Base-by-base conservation (phyloP, 2,113 vertebrate genomes). In the Plotosus lineatus region DNA sequence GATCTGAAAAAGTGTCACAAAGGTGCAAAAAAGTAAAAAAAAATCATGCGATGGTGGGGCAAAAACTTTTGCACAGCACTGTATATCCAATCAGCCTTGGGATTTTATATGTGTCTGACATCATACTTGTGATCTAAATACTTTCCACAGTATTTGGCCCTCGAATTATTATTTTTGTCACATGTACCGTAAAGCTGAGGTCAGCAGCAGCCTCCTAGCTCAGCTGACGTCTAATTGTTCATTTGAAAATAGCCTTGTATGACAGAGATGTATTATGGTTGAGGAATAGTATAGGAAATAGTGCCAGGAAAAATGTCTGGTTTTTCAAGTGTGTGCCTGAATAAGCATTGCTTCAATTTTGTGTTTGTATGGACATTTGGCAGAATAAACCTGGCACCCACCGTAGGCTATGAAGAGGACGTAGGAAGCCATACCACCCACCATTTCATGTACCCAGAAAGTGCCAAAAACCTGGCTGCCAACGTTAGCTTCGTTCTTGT, bases 371-470 rank as follows among this genome's bases (percentile, higher is more conserved):
- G 60, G 56, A 44, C 42, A 8, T 77, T 50, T 48, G 31, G 33
- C 88, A 99, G 98, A 90, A 99, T 99, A 90, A 99, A 99, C 90
- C 95, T 98, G 91, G 98, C 98, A 0, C 98, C 98, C 42, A 99
- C 98, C 0, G 93, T 97, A 86, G 98, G 97, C 85, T 99, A 96
- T 44, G 97, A 99, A 85, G 94, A 94, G 0, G 98, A 99, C 0
- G 98, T 95, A 7, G 98, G 98, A 14, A 87, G 95, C 87, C 94
- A 89, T 75, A 99, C 98, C 81, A 98, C 96, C 0, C 97, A 99
- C 86, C 98, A 99, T 89, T 99, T 99, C 93, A 99, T 99, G 98
- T 99, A 99, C 89, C 98, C 97, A 0, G 98, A 99, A 92, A 99
- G 98, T 89, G 98, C 98, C 93, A 98, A 96, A 91, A 99, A 99